Base-by-base conservation (phyloP, 2,888 invertebrate genomes). In the Trissolcus japonicus region DNA sequence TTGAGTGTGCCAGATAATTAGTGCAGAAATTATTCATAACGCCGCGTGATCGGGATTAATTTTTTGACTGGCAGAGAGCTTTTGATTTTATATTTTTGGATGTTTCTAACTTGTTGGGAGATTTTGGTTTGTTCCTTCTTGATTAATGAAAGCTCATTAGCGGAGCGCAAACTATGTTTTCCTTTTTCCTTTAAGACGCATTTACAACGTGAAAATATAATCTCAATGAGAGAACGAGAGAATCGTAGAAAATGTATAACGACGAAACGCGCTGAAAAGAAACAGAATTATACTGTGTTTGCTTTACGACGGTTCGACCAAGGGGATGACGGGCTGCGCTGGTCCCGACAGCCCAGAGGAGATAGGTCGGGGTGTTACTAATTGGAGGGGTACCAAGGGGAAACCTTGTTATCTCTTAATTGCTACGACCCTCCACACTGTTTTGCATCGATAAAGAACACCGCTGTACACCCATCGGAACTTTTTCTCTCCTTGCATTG, bases 341-440 rank as follows among this genome's bases (percentile, higher is more conserved):
- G 83, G 81, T 75, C 62, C 81, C 82, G 83, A 81, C 82, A 81
- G 78, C 73, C 75, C 78, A 77, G 79, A 71, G 78, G 73, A 80
- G 81, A 80, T 79, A 79, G 79, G 76, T 74, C 81, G 82, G 86
- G 86, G 88, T 87, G 88, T 88, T 85, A 87, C 88, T 89, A 89
- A 89, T 89, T 89, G 88, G 87, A 87, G 87, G 88, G 88, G 88
- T 83, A 85, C 82, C 85, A 83, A 84, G 83, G 85, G 85, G 83
- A 86, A 88, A 88, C 86, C 88, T 88, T 88, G 88, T 89, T 89
- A 89, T 89, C 88, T 89, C 88, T 89, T 89, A 89, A 89, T 89
- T 89, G 88, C 88, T 87, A 84, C 87, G 85, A 85, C 86, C 88
- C 87, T 86, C 82, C 83, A 82, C 82, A 80, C 86, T 87, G 86